phyloP scores from a whole-genome alignment of 2,888 invertebrate species.

The Zootermopsis nevadensis region DNA sequence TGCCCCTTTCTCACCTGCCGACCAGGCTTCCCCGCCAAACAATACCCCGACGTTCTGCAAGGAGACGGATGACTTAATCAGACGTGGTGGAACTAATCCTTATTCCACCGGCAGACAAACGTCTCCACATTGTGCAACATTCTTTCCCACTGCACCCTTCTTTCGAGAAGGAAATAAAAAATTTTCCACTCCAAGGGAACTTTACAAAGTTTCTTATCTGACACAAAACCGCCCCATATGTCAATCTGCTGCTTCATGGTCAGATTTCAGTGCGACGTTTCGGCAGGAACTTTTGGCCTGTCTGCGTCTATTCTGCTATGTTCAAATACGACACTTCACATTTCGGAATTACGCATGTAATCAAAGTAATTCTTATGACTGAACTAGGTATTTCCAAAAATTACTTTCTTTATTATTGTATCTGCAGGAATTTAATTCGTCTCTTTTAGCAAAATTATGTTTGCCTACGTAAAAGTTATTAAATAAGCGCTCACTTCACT shows the following conservation, averaged over 20 bases:
- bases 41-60: not conserved
- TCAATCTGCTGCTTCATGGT: too few relatives aligned
- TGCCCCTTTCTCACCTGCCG: not conserved
- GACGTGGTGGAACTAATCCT: slow-evolving; percentile 33
- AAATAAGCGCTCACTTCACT: too few relatives aligned
- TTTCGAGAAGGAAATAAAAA: not conserved
- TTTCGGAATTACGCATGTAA: too few relatives aligned
- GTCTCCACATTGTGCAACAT: not conserved
- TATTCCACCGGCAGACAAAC: not conserved
- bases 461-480: too few relatives aligned
- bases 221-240: not conserved
- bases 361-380: too few relatives aligned
- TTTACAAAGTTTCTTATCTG: not conserved
- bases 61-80: slow-evolving; percentile 3
- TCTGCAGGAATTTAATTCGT: too few relatives aligned
- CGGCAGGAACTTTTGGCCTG: not conserved
- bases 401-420: too few relatives aligned
- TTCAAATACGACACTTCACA: too few relatives aligned
- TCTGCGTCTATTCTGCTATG: not conserved
- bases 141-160: not conserved
- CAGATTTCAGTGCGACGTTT: not conserved
- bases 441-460: too few relatives aligned
- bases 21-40: not conserved
- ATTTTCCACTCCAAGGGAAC: slow-evolving; percentile 3
- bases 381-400: too few relatives aligned